A percentile compares a stretch with the other conserved stretches of the same genome.
Evolutionary conservation across 2,113 vertebrate genomes (phyloP).

Genomic region (Engystomops pustulosus): DNA sequence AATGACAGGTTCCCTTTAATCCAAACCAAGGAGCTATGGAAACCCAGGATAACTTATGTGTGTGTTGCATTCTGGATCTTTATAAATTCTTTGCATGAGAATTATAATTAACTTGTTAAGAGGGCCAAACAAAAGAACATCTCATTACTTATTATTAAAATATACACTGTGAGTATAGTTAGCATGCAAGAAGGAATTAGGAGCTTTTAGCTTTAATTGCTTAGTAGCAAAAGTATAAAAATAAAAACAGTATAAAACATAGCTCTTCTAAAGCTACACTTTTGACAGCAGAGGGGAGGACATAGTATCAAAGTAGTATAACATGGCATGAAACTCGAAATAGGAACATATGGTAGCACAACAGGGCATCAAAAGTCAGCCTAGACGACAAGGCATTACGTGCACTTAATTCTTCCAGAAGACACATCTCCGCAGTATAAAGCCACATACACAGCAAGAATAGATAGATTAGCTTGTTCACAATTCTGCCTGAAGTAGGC

Average conservation of each 20-base stretch:
- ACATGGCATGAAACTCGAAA: slow-evolving; percentile 1
- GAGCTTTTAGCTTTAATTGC: neutral
- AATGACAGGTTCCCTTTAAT: no score
- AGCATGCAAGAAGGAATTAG: neutral
- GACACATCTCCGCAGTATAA: slow-evolving; percentile 12
- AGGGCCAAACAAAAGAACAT: no score
- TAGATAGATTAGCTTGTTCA: neutral
- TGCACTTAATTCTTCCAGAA: slow-evolving; percentile 11
- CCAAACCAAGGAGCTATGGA: no score
- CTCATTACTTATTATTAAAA: no score
- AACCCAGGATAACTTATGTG: no score
- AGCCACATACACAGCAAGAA: neutral
- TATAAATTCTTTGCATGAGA: no score
- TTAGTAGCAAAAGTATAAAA: neutral
- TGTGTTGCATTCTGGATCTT: no score
- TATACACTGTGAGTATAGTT: no score
- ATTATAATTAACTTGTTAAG: no score
- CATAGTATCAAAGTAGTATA: neutral
- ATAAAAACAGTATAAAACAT: slow-evolving; percentile 6
- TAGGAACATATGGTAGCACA: slow-evolving; percentile 9
- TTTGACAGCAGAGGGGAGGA: neutral
- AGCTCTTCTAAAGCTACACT: neutral
- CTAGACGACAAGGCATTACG: slow-evolving; percentile 5
- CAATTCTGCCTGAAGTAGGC: neutral
- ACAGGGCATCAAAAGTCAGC: slow-evolving; percentile 3